Evolutionary conservation across 2,888 invertebrate species (phyloP), one percentile per base, ranked within the genome.

Genomic region (Glyphotaelius pellucidus): DNA sequence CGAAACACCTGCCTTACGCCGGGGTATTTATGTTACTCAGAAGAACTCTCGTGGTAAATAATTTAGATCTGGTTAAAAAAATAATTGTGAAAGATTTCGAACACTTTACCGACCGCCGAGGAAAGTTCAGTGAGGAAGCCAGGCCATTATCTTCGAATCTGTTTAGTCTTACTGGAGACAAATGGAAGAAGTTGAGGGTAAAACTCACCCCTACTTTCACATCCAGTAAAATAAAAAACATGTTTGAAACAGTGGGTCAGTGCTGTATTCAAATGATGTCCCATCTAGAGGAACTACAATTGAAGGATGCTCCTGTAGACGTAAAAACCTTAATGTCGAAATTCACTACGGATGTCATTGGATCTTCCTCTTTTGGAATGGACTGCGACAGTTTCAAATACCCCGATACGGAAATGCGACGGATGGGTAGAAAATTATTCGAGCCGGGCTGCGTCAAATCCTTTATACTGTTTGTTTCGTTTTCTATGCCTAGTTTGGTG

Each of bases 141-240:
- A 96, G 96, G 94, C 96, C 96, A 0, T 91, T 96, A 83, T 95
- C 96, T 88, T 95, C 95, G 1, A 95, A 95, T 94, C 94, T 97
- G 3, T 96, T 96, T 93, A 94, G 95, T 83, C 94, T 95, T 81
- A 94, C 94, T 30, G 96, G 95, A 12, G 94, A 95, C 12, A 95
- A 95, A 83, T 97, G 97, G 97, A 96, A 95, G 93, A 95, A 95
- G 91, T 94, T 97, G 42, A 94, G 97, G 88, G 93, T 95, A 0
- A 96, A 96, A 92, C 93, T 97, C 84, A 95, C 97, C 1, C 97
- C 97, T 0, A 96, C 96, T 0, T 97, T 97, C 94, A 96, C 97
- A 1, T 96, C 97, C 0, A 96, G 96, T 15, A 97, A 97, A 94
- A 94, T 97, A 89, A 97, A 96, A 94, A 95, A 94, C 31, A 96